Evolutionary conservation across 2,113 vertebrate genomes (phyloP).

Genomic region (Chrysochloris asiatica): DNA sequence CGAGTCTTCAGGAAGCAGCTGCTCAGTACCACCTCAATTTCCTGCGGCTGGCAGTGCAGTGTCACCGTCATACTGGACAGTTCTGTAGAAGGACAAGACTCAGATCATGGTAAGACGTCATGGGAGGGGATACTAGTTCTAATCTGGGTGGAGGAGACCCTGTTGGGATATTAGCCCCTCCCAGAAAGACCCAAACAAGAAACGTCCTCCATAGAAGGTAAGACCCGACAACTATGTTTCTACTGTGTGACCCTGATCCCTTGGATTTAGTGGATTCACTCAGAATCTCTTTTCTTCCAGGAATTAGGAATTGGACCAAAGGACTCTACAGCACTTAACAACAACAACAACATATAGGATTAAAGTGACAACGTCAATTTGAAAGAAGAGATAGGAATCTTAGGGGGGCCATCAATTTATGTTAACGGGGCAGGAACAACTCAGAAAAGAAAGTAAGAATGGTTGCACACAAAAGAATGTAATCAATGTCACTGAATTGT

Average conservation of each 20-base stretch:
- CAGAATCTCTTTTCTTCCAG: background rate
- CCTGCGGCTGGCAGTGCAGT: background rate
- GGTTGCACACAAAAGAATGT: background rate
- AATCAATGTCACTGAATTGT: background rate
- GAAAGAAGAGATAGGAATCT: background rate
- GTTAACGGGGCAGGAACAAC: background rate
- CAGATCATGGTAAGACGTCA: background rate
- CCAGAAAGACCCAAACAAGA: background rate
- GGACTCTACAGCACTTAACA: too few species aligned
- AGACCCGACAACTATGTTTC: background rate
- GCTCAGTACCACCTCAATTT: slow-evolving; percentile 36
- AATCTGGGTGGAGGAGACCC: background rate
- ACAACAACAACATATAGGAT: too few species aligned
- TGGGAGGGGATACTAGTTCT: background rate
- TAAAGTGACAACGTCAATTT: too few species aligned
- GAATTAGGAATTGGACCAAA: background rate
- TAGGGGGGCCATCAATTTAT: background rate
- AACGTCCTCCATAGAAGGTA: background rate
- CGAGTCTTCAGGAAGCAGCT: slow-evolving; percentile 48
- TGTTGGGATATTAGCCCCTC: background rate
- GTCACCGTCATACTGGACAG: background rate
- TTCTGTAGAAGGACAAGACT: slow-evolving; percentile 35
- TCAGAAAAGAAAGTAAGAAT: background rate
- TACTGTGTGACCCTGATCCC: background rate
- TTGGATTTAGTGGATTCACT: background rate